Evolutionary conservation across 2,888 invertebrate genomes (phyloP), one percentile per base, ranked within the genome.

Genomic region (Drosophila neonasuta): DNA sequence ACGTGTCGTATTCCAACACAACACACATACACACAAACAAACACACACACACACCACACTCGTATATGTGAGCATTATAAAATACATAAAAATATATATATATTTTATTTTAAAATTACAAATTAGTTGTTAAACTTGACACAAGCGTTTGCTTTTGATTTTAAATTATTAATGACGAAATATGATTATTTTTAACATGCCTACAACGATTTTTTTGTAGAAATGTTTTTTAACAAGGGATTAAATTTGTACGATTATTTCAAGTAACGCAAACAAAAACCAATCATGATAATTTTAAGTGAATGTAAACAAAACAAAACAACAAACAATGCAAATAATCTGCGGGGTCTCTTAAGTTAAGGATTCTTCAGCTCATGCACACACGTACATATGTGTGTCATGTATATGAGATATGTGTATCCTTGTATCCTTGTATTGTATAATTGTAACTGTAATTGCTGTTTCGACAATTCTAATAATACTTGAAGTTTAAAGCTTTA

Each of bases 171-270:
- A 36, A 24, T 30, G 46, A 45, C 11, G 61, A 54, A 51, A 64
- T 46, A 60, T 36, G 52, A 55, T 49, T 67, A 69, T 60, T 69
- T 72, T 59, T 56, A 72, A 49, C 66, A 74, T 70, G 52, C 46
- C 59, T 64, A 48, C 64, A 58, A 48, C 59, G 51, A 71, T 62
- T 65, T 66, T 51, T 71, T 71, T 66, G 66, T 69, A 69, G 56
- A 46, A 68, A 78, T 58, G 78, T 55, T 20, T 84, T 84, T 78
- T 70, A 74, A 74, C 86, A 88, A 88, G 88, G 88, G 89, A 88
- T 88, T 83, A 76, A 77, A 82, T 84, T 80, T 80, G 77, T 79
- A 85, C 70, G 75, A 77, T 88, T 75, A 77, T 76, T 79, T 79
- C 58, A 59, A 62, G 50, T 57, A 52, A 64, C 32, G 30, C 39